Base-by-base conservation (phyloP, 2,797 vertebrate species). In the Falco naumanni region DNA sequence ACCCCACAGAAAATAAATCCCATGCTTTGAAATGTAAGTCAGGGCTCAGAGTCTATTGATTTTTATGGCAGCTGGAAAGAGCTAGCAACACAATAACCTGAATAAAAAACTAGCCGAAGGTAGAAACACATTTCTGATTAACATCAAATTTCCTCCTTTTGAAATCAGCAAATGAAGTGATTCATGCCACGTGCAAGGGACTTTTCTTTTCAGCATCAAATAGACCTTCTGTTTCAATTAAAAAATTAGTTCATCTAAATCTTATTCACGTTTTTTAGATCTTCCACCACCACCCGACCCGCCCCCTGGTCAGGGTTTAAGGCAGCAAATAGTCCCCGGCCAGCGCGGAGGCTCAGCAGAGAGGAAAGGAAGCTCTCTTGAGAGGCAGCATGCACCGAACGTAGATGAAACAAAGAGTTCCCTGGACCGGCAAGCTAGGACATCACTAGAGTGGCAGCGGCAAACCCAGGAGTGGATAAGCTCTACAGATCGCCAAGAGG, bases 231-330 rank as follows among this genome's bases (percentile, higher is more conserved):
- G 87, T 95, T 95, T 97, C 93, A 26, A 59, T 90, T 93, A 56
- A 97, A 95, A 96, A 90, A 43, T 61, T 92, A 98, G 98, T 96
- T 90, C 88, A 97, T 94, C 95, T 98, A 95, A 98, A 98, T 93
- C 77, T 98, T 98, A 98, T 98, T 98, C 97, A 97, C 97, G 1
- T 98, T 98, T 98, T 98, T 98, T 98, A 99, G 99, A 99, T 98
- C 99, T 99, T 98, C 99, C 99, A 98, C 99, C 99, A 97, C 99
- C 99, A 96, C 99, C 99, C 54, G 99, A 99, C 93, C 99, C 99
- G 50, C 99, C 99, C 80, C 99, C 99, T 85, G 98, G 98, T 98
- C 99, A 99, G 98, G 99, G 98, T 96, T 98, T 98, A 97, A 99
- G 99, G 60, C 97, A 99, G 93, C 99, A 98, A 70, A 98, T 98